Conservation (phyloP, 2,888 invertebrate species). For the Coleophora deauratella region DNA sequence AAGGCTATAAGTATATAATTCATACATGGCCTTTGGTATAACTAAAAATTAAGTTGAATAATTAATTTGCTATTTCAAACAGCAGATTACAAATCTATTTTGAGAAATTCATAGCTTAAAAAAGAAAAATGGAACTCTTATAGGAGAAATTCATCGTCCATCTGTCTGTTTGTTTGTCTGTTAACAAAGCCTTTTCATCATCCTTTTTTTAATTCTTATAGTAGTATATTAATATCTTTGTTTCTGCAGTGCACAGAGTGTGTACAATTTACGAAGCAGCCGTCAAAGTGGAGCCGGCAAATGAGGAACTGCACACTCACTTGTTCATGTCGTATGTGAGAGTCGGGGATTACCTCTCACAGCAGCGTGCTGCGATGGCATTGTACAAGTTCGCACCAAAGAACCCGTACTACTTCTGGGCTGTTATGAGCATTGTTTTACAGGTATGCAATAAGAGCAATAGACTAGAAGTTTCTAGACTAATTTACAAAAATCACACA, state of each 20-base stretch:
- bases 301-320: constrained; percentile 94
- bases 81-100: too few species aligned
- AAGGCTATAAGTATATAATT: too few species aligned
- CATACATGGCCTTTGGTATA: too few species aligned
- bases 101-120: too few species aligned
- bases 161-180: too few species aligned
- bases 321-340: constrained; percentile 97
- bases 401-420: constrained; percentile 98
- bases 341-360: constrained; percentile 89
- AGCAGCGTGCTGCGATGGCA: constrained; percentile 91
- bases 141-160: too few species aligned
- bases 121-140: too few species aligned
- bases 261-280: constrained; percentile 93
- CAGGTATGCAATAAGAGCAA: constrained; percentile 75
- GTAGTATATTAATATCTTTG: constrained; percentile 25
- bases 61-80: too few species aligned
- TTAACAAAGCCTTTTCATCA: too few species aligned
- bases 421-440: constrained; percentile 96
- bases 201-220: too few species aligned
- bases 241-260: constrained; percentile 91
- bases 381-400: constrained; percentile 94
- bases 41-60: too few species aligned
- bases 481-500: background rate
- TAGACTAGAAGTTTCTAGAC: background rate
- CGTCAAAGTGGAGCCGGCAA: constrained; percentile 86